Base-by-base conservation (phyloP, 1,140 invertebrate species). In the Drosophila nikananu region DNA sequence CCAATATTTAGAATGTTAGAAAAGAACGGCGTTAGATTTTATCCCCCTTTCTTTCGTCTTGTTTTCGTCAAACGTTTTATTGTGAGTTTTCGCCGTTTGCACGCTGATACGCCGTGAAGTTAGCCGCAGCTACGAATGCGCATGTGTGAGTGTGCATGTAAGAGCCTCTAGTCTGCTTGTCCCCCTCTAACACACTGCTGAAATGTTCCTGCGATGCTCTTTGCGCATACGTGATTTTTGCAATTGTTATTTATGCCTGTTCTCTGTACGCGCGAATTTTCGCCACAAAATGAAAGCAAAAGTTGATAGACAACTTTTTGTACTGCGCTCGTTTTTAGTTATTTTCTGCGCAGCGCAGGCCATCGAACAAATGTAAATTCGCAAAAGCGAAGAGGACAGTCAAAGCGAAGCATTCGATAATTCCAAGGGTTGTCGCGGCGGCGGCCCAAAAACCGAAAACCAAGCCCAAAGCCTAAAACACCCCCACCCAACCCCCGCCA, bases 251-350 rank as follows among this genome's bases (percentile, higher is more conserved):
- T 80, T 84, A 81, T 81, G 54, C 55, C 75, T 49, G 84, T 67
- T 59, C 76, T 48, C 60, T 76, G 62, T 86, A 79, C 70, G 73
- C 75, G 75, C 57, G 67, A 81, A 81, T 89, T 89, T 91, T 91
- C 68, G 76, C 86, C 65, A 82, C 81, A 90, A 89, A 90, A 90
- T 84, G 89, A 91, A 91, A 91, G 89, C 89, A 91, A 91, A 91
- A 91, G 89, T 91, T 91, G 89, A 90, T 76, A 87, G 74, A 89
- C 89, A 80, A 86, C 81, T 89, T 86, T 84, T 77, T 67, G 42
- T 80, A 77, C 48, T 79, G 76, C 58, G 75, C 65, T 77, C 62
- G 71, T 59, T 72, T 71, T 49, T 79, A 25, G 25, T 70, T 52
- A 70, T 70, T 67, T 44, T 71, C 80, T 62, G 81, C 61, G 78